Percentiles rank a stretch among this genome's conserved stretches.
These are phyloP conservation scores for Hippopotamus amphibius DNA, from an alignment of 2,113 vertebrate species.

Conservation along the genomic window DNA sequence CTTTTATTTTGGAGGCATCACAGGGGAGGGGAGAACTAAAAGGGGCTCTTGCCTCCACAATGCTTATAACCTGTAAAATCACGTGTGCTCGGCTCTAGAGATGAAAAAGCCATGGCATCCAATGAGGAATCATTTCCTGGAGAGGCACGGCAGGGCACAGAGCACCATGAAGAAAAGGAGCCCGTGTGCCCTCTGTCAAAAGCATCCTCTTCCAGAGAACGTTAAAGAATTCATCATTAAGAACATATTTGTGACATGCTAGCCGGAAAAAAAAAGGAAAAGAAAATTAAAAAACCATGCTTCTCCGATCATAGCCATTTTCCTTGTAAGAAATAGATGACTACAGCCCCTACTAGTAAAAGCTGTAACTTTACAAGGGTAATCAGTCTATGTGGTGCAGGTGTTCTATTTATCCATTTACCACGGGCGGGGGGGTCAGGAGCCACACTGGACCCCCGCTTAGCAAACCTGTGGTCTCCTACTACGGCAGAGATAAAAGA, in stretches of 20 bases:
- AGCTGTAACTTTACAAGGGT: neutral
- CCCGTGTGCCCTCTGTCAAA: neutral
- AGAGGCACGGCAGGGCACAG: neutral
- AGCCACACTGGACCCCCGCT: neutral
- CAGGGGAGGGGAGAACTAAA: neutral
- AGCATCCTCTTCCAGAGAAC: neutral
- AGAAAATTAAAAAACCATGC: neutral
- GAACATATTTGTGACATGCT: constrained; percentile 40
- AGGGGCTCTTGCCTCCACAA: neutral
- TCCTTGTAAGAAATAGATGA: neutral
- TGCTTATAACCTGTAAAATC: neutral
- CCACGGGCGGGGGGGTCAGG: neutral
- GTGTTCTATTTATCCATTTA: neutral
- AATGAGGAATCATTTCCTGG: neutral
- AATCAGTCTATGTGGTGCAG: rapidly evolving
- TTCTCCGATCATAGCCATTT: neutral
- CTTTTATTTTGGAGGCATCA: neutral
- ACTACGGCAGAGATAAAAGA: neutral
- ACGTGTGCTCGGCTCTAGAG: neutral
- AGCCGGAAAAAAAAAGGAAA: neutral
- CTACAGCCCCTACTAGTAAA: neutral
- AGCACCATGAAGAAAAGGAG: neutral
- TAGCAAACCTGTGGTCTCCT: neutral
- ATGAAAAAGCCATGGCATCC: neutral
- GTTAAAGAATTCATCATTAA: neutral